Evolutionary conservation across 1,140 invertebrate genomes (phyloP), one percentile per base, ranked within the genome.

Genomic region (Drosophila persimilis): DNA sequence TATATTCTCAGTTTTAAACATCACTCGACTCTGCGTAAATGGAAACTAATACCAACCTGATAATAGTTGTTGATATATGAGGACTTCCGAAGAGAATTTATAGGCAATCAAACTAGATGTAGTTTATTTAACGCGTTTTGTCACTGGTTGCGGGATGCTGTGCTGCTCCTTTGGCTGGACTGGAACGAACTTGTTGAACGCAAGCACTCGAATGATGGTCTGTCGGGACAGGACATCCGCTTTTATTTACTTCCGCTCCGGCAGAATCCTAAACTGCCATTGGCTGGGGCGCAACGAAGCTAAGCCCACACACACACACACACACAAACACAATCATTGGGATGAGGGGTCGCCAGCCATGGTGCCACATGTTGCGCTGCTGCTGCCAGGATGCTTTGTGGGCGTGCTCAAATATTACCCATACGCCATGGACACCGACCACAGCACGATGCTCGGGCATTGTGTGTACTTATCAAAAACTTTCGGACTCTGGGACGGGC

Each of bases 241-340:
- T 90, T 90, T 90, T 90, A 90, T 90, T 80, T 80, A 80, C 73
- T 89, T 84, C 71, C 78, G 66, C 20, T 57, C 60, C 35, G 63
- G 55, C 69, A 52, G 55, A 61, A 55, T 57, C 52, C 72, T 26
- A 71, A 39, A 56, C 39, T 74, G 20, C 59, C 59, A 90, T 90
- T 90, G 88, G 88, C 56, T 67, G 65, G 9, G 65, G 9, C 46
- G 8, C 8, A 3, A 35, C 17, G 24, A 56, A 55, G 26, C 7
- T n/a, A 22, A 45, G 53, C 3, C 43, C 44, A 65, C 70, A 48
- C 59, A 17, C 26, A 55, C 53, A 73, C 55, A 56, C 35, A 26
- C n/a, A 29, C 6, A 63, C 41, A 50, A 31, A 7, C 26, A 51
- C 47, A 29, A 3, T 35, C 26, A 43, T 8, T 4, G 9, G 29